Conservation (phyloP, 2,113 vertebrate genomes). For the Amia ocellicauda region DNA sequence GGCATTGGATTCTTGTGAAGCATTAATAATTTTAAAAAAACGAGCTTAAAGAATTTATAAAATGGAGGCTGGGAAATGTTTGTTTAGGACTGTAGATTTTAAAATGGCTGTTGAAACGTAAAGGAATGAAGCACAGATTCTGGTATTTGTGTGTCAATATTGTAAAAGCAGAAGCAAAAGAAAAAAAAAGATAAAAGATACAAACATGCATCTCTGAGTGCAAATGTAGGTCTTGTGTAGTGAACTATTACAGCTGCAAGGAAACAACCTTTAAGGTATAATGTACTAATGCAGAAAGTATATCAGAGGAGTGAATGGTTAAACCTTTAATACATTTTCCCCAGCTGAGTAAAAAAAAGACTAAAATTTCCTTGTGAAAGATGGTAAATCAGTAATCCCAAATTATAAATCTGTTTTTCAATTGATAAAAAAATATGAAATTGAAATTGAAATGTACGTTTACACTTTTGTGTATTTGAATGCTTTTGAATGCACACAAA, state of each 20-base stretch:
- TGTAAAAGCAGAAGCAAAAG: neutral
- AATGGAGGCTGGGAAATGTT: conserved; percentile 33
- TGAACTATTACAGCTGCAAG: neutral
- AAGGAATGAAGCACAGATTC: conserved; percentile 4
- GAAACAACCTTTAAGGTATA: neutral
- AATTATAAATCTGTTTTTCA: too few relatives aligned
- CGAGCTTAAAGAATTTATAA: conserved; percentile 37
- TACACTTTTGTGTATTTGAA: too few relatives aligned
- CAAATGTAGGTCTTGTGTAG: neutral
- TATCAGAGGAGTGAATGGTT: neutral
- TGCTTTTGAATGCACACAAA: too few relatives aligned
- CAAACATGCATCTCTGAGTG: neutral
- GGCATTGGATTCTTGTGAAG: conserved; percentile 16
- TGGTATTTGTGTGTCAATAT: neutral
- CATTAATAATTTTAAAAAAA: conserved; percentile 39
- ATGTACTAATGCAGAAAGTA: neutral
- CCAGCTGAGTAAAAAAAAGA: neutral
- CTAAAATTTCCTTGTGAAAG: too few relatives aligned
- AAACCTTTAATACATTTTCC: neutral
- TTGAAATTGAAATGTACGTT: too few relatives aligned
- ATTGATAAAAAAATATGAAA: too few relatives aligned
- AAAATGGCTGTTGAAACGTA: conserved; percentile 28
- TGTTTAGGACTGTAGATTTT: conserved; percentile 33
- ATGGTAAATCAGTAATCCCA: too few relatives aligned
- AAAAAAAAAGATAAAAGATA: neutral